Evolutionary conservation across 2,888 invertebrate species (phyloP), one percentile per base, ranked within the genome.

Genomic region (Euproctis similis): DNA sequence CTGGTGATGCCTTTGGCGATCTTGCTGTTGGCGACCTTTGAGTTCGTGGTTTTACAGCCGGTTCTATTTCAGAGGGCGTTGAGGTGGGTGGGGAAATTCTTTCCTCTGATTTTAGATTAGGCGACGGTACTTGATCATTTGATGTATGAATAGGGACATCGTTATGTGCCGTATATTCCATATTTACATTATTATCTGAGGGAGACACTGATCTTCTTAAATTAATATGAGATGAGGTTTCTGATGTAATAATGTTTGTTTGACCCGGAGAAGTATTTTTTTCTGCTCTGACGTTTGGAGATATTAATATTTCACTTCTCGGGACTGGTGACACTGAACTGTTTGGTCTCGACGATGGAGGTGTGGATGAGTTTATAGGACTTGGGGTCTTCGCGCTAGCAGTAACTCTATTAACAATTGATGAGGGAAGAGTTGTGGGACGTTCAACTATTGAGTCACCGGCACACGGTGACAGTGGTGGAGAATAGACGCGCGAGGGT

Each of bases 381-480:
- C 82, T 82, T 67, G 77, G 68, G 39, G 80, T 71, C 62, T 77
- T 80, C 36, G 67, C 59, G 54, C 56, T 59, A 47, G 75, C 54
- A 53, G 63, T 52, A 59, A 65, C 62, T 55, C 77, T 63, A 59
- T 54, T 73, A 37, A 70, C 60, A 62, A 82, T 64, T 32, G 68
- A 59, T 44, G 74, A 59, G 31, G 82, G 82, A 40, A 84, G 69
- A 29, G 73, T 78, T 33, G 65, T 66, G 34, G 85, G 70, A 47
- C 86, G 65, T 59, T 86, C 67, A 36, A 60, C 44, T 50, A 72
- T 65, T 34, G 84, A 82, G 53, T 90, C 89, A 28, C 89, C 88
- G 25, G 88, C 88, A 46, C 89, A 88, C 3, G 84, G 84, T 8
- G 84, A 84, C 33, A 86, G 66, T 5, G 86, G 86, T 20, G 86